Percentiles rank a stretch among this genome's conserved stretches.
phyloP scores from a whole-genome alignment of 2,888 invertebrate species.

The Molorchus minor region DNA sequence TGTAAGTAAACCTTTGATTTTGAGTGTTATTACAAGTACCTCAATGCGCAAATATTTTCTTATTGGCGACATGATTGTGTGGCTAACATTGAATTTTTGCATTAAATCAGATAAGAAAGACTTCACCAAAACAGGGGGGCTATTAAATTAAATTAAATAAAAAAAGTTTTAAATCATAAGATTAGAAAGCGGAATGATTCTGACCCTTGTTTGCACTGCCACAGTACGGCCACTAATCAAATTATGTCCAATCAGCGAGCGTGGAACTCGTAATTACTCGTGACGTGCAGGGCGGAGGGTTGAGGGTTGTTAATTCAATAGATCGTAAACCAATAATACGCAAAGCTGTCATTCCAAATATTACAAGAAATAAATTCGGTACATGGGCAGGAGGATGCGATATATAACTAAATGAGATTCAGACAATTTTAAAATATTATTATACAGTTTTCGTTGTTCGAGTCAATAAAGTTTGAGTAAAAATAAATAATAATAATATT shows the following conservation, averaged over 20 bases:
- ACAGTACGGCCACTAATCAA: slow-evolving; percentile 60
- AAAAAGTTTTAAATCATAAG: slow-evolving; percentile 48
- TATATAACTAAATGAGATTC: background rate
- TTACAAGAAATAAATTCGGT: slow-evolving; percentile 37
- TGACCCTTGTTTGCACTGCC: slow-evolving; percentile 62
- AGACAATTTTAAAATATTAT: too few relatives aligned
- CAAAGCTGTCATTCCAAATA: slow-evolving; percentile 54
- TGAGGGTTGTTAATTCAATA: slow-evolving; percentile 54
- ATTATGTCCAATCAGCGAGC: slow-evolving; percentile 62
- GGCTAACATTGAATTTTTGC: too few relatives aligned
- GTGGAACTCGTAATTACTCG: slow-evolving; percentile 60
- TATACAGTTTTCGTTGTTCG: too few relatives aligned
- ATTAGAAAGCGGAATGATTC: slow-evolving; percentile 46
- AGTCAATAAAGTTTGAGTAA: too few relatives aligned
- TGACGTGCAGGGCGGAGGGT: slow-evolving; percentile 54
- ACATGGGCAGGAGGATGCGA: background rate
- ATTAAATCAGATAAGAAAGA: too few relatives aligned
- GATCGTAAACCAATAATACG: slow-evolving; percentile 58
- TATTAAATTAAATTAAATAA: slow-evolving; percentile 40
- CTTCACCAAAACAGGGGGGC: slow-evolving; percentile 33
- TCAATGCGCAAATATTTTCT: too few relatives aligned
- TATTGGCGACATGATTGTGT: too few relatives aligned
- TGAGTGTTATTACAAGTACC: too few relatives aligned
- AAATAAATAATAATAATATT: too few relatives aligned
- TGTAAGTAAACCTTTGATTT: too few relatives aligned